Evolutionary conservation across 2,888 invertebrate genomes (phyloP), one percentile per base, ranked within the genome.

Genomic region (Geophilus truncorum): DNA sequence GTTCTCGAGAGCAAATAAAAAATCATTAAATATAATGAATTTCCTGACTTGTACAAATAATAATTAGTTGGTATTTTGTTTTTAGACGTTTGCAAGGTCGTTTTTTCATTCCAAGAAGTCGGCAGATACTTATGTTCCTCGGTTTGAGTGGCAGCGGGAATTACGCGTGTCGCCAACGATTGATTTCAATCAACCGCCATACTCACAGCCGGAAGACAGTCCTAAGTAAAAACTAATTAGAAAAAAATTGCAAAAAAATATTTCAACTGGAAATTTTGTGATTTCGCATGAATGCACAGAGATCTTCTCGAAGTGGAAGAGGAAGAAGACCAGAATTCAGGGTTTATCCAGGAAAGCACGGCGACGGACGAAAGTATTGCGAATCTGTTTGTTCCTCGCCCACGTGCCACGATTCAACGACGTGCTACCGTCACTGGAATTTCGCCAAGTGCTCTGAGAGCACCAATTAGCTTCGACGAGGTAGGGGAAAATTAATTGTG

Each of bases 381-480:
- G 9, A 78, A 94, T 45, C 88, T 94, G 85, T 93, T 93, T 86
- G 91, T 92, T 78, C 91, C 92, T 1, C 93, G 93, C 87, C 94
- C 94, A 9, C 90, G 93, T 81, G 90, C 92, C 23, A 90, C 92
- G 83, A 89, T 93, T 45, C 93, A 94, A 86, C 90, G 96, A 12
- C 90, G 97, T 21, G 95, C 96, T 84, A 94, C 96, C 0, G 94
- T 97, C 83, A 93, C 95, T 84, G 95, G 97, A 18, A 93, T 91
- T 81, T 91, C 91, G 83, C 92, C 93, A n/a, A 90, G 90, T 15
- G 89, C 90, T 83, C 90, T 90, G 84, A 87, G 91, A 34, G 90
- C 92, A 81, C 90, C 90, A 82, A 89, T 91, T 83, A 89, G 91
- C 84, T 90, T 93, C 81, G 92, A 93, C 85, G 92, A 93, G 89